A percentile compares a stretch with the other conserved stretches of the same genome.
Conservation (phyloP, 2,888 invertebrate species). For the Coecobrya sp. region DNA sequence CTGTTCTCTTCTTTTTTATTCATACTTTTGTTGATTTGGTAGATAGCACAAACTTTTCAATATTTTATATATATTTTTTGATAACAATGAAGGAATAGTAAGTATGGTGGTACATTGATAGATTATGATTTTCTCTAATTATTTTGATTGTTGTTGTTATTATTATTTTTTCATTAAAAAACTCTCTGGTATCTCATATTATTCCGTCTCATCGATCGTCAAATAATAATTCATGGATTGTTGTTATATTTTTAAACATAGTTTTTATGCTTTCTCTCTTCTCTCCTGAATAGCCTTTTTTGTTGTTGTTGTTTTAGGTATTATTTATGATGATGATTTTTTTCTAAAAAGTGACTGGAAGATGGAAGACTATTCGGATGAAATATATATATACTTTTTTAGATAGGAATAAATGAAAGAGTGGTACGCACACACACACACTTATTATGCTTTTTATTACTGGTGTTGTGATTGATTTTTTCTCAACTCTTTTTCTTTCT, state of each 20-base stretch:
- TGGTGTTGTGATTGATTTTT: slow-evolving; percentile 24
- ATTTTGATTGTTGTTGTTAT: slow-evolving; percentile 52
- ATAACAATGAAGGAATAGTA: slow-evolving; percentile 40
- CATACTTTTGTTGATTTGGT: not conserved
- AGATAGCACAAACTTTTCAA: slow-evolving; percentile 37
- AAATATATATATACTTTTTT: slow-evolving; percentile 33
- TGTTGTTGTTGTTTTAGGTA: slow-evolving; percentile 8
- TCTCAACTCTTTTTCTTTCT: slow-evolving; percentile 1
- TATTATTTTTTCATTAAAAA: slow-evolving; percentile 49
- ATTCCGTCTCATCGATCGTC: slow-evolving; percentile 55
- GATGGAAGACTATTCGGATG: slow-evolving; percentile 81
- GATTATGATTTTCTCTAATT: slow-evolving; percentile 40
- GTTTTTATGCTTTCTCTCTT: not conserved
- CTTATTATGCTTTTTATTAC: slow-evolving; percentile 28
- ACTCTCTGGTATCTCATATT: slow-evolving; percentile 57
- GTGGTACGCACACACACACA: slow-evolving; percentile 51
- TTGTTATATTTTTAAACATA: not conserved
- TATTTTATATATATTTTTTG: not conserved
- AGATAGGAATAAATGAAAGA: slow-evolving; percentile 56
- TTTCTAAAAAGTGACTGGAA: slow-evolving; percentile 50
- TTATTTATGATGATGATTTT: slow-evolving; percentile 41
- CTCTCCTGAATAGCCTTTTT: slow-evolving; percentile 73
- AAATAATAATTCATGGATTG: slow-evolving; percentile 18
- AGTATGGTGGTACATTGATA: slow-evolving; percentile 36
- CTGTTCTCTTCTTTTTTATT: slow-evolving; percentile 6